Conservation (phyloP, 2,113 vertebrate species). For the Perccottus glenii region DNA sequence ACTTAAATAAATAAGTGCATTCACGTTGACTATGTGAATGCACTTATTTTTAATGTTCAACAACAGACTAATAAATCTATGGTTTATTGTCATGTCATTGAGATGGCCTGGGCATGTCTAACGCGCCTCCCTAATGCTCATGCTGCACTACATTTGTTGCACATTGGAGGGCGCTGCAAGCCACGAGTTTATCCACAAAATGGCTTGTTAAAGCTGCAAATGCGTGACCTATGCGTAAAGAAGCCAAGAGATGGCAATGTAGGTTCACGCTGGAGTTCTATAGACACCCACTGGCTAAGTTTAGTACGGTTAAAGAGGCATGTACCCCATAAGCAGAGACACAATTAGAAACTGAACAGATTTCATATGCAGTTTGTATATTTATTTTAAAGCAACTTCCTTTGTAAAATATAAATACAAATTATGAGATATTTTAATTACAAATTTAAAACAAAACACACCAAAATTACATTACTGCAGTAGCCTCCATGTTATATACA, state of each 20-base stretch:
- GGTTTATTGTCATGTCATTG: no score
- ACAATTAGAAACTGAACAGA: slow-evolving; percentile 46
- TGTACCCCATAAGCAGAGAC: not conserved
- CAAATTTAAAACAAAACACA: slow-evolving; percentile 99
- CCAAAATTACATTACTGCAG: slow-evolving; percentile 87
- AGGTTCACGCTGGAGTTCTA: slow-evolving; percentile 14
- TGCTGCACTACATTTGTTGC: no score
- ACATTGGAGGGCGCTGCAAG: slow-evolving; percentile 46
- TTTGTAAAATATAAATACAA: slow-evolving; percentile 99
- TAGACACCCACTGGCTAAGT: not conserved
- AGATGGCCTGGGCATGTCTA: no score
- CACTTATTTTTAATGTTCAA: no score
- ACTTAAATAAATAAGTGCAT: no score
- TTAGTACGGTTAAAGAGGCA: not conserved
- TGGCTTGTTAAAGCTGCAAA: slow-evolving; percentile 7
- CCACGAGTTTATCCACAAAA: not conserved
- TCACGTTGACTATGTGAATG: no score
- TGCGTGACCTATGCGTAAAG: slow-evolving; percentile 11
- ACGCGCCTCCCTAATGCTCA: no score
- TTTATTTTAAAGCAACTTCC: slow-evolving; percentile 90
- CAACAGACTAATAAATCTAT: no score
- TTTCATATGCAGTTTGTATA: slow-evolving; percentile 85
- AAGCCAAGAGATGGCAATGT: slow-evolving; percentile 67
- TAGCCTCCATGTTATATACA: slow-evolving; percentile 90
- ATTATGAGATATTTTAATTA: slow-evolving; percentile 98